A percentile compares a stretch with the other conserved stretches of the same genome.
phyloP scores from a whole-genome alignment of 1,140 invertebrate species.

The Berghia stephanieae region DNA sequence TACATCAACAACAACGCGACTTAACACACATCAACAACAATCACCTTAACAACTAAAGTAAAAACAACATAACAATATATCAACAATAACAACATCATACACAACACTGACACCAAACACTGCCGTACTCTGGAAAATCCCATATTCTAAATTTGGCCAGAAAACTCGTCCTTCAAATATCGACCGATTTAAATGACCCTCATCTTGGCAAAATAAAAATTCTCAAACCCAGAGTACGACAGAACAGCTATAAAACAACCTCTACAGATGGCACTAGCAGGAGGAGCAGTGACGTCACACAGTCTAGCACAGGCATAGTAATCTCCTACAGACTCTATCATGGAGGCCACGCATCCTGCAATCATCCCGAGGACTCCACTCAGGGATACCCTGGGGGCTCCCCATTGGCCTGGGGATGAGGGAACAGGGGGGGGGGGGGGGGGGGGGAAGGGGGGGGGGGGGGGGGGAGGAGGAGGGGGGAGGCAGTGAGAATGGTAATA shows the following conservation, averaged over 20 bases:
- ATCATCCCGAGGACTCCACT: conserved; percentile 52
- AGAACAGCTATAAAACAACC: conserved; percentile 69
- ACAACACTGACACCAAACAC: not conserved
- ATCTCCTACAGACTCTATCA: conserved; percentile 81
- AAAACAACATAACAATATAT: not conserved
- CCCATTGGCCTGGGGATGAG: conserved; percentile 46
- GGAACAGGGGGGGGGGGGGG: too few relatives aligned
- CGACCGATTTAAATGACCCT: too few relatives aligned
- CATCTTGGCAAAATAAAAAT: too few relatives aligned
- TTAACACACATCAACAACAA: not conserved
- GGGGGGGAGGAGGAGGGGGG: too few relatives aligned
- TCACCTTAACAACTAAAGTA: too few relatives aligned
- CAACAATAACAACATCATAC: not conserved
- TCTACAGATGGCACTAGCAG: conserved; percentile 81
- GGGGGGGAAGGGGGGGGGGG: too few relatives aligned
- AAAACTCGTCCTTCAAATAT: too few relatives aligned
- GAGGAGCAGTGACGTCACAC: conserved; percentile 80
- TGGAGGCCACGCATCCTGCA: conserved; percentile 48
- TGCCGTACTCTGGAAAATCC: too few relatives aligned
- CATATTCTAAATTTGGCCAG: too few relatives aligned
- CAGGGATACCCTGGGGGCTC: conserved; percentile 43
- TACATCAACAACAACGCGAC: not conserved
- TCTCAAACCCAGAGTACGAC: not conserved
- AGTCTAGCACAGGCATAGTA: conserved; percentile 89
- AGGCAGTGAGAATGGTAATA: too few relatives aligned